phyloP scores from a whole-genome alignment of 2,797 vertebrate species.

The Heteromormyrus szaboi region DNA sequence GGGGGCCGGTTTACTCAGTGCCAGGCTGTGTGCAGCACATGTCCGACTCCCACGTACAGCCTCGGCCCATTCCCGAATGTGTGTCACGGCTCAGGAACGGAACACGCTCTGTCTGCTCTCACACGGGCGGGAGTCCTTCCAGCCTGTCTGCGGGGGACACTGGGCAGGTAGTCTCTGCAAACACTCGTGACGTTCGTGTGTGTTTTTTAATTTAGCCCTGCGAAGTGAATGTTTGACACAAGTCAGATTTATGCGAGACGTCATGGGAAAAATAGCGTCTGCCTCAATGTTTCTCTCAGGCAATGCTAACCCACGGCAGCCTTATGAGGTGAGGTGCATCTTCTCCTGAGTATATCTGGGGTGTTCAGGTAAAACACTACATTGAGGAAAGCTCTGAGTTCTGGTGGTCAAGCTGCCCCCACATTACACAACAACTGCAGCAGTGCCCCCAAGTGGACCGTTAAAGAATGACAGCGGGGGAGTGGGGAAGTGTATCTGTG shows the following conservation, averaged over 20 bases:
- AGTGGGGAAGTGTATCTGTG: neutral
- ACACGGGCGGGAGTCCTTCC: neutral
- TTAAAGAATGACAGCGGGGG: neutral
- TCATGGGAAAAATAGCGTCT: neutral
- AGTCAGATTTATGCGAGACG: neutral
- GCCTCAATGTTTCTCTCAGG: neutral
- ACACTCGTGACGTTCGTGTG: neutral
- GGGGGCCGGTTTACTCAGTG: neutral
- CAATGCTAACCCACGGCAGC: neutral
- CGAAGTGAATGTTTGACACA: neutral
- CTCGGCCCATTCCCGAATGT: neutral
- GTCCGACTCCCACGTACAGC: neutral
- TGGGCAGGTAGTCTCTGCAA: neutral
- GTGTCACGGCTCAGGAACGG: neutral
- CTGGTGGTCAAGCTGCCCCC: neutral
- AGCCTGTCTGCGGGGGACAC: neutral
- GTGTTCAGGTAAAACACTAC: neutral
- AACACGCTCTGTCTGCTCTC: neutral
- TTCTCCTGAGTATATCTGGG: neutral
- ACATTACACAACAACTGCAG: neutral
- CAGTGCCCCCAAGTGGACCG: neutral
- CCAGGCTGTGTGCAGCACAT: slow-evolving; percentile 5
- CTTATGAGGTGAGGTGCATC: neutral
- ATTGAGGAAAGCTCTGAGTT: neutral
- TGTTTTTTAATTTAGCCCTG: neutral